Evolutionary conservation across 2,113 vertebrate species (phyloP).

Genomic region (Cynopterus brachyotis): DNA sequence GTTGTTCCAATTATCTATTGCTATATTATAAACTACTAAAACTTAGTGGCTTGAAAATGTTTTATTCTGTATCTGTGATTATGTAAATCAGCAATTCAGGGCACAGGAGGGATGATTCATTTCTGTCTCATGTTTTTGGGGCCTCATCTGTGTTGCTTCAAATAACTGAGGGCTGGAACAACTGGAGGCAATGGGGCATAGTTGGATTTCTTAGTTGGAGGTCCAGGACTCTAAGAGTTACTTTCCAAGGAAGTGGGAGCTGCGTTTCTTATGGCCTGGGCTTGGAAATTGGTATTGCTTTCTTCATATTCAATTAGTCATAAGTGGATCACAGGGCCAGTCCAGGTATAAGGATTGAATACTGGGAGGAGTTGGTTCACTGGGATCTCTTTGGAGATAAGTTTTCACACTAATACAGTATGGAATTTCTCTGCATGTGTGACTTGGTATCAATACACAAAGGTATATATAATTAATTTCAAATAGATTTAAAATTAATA

Average conservation of each 20-base stretch:
- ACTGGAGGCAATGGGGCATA: not conserved
- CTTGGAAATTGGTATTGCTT: not conserved
- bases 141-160: not conserved
- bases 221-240: not conserved
- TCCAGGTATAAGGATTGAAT: not conserved
- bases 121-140: not conserved
- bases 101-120: not conserved
- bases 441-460: not conserved
- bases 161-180: not conserved
- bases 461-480: not conserved
- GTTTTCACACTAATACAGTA: not conserved
- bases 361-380: not conserved
- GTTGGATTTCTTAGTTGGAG: not conserved
- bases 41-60: not conserved
- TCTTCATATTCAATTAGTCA: not conserved
- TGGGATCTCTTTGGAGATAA: not conserved
- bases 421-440: not conserved
- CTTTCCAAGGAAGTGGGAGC: not conserved
- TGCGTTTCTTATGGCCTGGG: not conserved
- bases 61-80: not conserved
- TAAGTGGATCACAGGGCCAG: not conserved
- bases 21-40: not conserved
- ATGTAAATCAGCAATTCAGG: not conserved
- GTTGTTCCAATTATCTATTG: not conserved
- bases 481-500: not conserved